Base-by-base conservation (phyloP, 2,113 vertebrate species). In the Cairina moschata region DNA sequence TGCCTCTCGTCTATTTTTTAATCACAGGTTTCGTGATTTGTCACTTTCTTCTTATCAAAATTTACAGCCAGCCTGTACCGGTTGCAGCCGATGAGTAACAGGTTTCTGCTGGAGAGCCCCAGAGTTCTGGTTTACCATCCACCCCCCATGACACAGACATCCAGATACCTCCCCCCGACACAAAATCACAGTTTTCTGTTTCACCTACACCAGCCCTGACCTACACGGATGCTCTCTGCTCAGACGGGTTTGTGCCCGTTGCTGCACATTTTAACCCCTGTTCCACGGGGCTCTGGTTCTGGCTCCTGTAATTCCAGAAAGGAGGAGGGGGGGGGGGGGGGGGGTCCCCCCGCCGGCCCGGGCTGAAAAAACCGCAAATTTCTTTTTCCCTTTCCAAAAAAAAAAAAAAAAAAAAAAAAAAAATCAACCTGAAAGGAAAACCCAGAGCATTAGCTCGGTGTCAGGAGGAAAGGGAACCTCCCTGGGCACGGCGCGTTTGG, bases 111-210 rank as follows among this genome's bases (percentile, higher is more conserved):
- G 26, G 54, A 60, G 42, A 77, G 18, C 60, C 62, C 34, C 15
- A 8, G 69, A 69, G 8, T 50, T 38, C 36, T 5, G 12, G 5
- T 67, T 82, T 25, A 11, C 62, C 67, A 3, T 38, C 69, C 26
- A 20, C 16, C 28, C 46, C 28, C 26, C 1, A 3, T 3, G 20
- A 28, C 32, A 8, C 3, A 16, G 0, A 8, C 18, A 28, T 14
- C 42, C 62, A 28, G 4, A 4, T 42, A 15, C 26, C 23, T 67
- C 71, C 46, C 36, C 46, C 46, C 10, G 7, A 28, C 28, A 4
- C 50, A 16, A 21, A 29, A 56, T 48, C 38, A 8, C 86, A 59
- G 5, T 32, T 59, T 31, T 17, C 54, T 42, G 2, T 76, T 88
- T 59, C 68, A 12, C 72, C 42, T 16, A 2, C n/a, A 36, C 6